Evolutionary conservation across 92 coral and sea anemone genomes (phyloP).

Genomic region (Porites divaricata): DNA sequence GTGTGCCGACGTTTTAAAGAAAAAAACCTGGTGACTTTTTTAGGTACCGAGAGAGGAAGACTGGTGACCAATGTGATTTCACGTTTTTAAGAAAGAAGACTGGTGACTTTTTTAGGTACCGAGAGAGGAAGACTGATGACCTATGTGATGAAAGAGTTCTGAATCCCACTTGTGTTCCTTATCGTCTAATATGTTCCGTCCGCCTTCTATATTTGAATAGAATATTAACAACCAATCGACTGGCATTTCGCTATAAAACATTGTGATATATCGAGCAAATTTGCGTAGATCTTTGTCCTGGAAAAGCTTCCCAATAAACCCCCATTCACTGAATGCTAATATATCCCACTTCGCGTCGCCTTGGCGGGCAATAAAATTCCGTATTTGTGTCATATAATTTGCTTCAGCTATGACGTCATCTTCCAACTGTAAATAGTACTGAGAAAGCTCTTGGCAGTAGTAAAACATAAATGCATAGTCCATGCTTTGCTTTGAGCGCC

Average conservation of each 20-base stretch:
- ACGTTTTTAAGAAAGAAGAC: too few species aligned
- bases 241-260: constrained; percentile 77
- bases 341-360: constrained; percentile 53
- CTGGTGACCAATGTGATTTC: too few species aligned
- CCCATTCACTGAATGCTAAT: constrained; percentile 60
- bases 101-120: constrained; percentile 62
- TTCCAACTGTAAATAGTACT: constrained; percentile 88
- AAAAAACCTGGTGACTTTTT: constrained; percentile 23
- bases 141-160: constrained; percentile 78
- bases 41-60: constrained; percentile 83
- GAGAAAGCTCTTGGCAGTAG: constrained; percentile 75
- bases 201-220: background rate
- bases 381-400: constrained; percentile 62
- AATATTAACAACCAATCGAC: constrained; percentile 57
- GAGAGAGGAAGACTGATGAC: constrained; percentile 90
- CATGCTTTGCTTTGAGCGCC: constrained; percentile 94
- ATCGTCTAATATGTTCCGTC: constrained; percentile 10
- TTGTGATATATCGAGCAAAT: constrained; percentile 62
- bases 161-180: constrained; percentile 20
- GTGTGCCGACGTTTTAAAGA: too few species aligned
- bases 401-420: constrained; percentile 82
- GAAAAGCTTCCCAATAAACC: constrained; percentile 88
- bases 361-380: constrained; percentile 59
- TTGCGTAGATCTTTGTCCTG: constrained; percentile 66
- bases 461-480: constrained; percentile 84